Conservation (phyloP, 2,797 vertebrate species). For the Clarias pachynema region DNA sequence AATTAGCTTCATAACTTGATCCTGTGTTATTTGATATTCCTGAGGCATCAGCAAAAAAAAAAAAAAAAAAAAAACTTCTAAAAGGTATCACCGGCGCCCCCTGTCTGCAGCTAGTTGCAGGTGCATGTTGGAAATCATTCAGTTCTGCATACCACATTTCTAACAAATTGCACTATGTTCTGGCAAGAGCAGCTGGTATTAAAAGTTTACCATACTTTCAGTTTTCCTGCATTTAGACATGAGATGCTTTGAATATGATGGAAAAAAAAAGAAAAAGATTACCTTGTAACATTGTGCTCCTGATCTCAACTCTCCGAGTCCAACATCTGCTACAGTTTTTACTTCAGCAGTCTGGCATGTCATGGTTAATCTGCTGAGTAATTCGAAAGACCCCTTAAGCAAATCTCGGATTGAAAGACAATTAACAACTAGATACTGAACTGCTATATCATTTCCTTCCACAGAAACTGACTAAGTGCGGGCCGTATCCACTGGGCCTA, state of each 20-base stretch:
- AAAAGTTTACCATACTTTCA: background rate
- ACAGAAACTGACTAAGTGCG: slow-evolving; percentile 65
- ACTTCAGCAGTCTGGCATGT: background rate
- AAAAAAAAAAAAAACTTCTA: too few species aligned
- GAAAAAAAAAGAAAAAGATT: background rate
- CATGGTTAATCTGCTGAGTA: slow-evolving; percentile 16
- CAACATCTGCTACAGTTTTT: background rate
- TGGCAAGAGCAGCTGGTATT: background rate
- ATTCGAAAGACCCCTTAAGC: slow-evolving; percentile 42
- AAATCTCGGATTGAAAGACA: slow-evolving; percentile 11
- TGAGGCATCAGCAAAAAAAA: background rate
- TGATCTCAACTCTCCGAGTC: background rate
- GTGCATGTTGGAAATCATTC: slow-evolving; percentile 1
- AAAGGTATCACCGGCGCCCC: slow-evolving; percentile 43
- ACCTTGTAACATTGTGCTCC: background rate
- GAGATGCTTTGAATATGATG: background rate
- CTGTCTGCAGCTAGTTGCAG: slow-evolving; percentile 30
- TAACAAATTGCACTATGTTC: slow-evolving; percentile 1
- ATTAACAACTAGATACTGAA: slow-evolving; percentile 27
- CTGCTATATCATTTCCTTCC: slow-evolving; percentile 41
- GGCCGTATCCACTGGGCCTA: slow-evolving; percentile 28
- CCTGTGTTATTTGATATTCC: background rate
- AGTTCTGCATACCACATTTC: slow-evolving; percentile 28
- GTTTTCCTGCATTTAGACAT: background rate
- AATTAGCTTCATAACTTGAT: background rate